Evolutionary conservation across 2,888 invertebrate genomes (phyloP).

Genomic region (Conomelus anceps): DNA sequence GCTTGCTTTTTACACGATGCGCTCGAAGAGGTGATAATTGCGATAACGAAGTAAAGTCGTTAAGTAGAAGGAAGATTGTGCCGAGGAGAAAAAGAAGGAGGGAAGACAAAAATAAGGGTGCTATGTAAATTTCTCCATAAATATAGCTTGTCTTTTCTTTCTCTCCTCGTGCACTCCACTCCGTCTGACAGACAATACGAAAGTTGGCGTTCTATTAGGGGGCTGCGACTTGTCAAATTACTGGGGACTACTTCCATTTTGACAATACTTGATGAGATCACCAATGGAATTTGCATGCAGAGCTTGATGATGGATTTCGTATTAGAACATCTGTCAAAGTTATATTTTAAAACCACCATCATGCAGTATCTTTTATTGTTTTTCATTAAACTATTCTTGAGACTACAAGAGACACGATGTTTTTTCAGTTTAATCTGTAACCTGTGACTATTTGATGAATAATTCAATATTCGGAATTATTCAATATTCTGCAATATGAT

Average conservation of each 20-base stretch:
- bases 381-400: too few relatives aligned
- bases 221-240: background rate
- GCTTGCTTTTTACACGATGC: background rate
- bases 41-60: constrained; percentile 12
- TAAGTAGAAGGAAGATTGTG: background rate
- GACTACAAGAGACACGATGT: too few relatives aligned
- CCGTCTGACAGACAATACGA: background rate
- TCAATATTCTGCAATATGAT: too few relatives aligned
- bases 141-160: background rate
- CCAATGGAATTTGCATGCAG: background rate
- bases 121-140: constrained; percentile 8
- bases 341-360: too few relatives aligned
- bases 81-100: background rate
- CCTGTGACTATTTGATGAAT: too few relatives aligned
- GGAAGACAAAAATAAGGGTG: background rate
- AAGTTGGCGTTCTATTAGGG: background rate
- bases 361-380: too few relatives aligned
- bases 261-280: background rate
- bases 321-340: background rate
- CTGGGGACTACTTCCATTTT: background rate
- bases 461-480: too few relatives aligned
- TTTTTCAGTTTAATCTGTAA: too few relatives aligned
- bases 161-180: background rate
- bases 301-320: background rate
- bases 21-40: constrained; percentile 8